A percentile compares a stretch with the other conserved stretches of the same genome.
Evolutionary conservation across 2,888 invertebrate genomes (phyloP).

Genomic region (Lomographa bimaculata): DNA sequence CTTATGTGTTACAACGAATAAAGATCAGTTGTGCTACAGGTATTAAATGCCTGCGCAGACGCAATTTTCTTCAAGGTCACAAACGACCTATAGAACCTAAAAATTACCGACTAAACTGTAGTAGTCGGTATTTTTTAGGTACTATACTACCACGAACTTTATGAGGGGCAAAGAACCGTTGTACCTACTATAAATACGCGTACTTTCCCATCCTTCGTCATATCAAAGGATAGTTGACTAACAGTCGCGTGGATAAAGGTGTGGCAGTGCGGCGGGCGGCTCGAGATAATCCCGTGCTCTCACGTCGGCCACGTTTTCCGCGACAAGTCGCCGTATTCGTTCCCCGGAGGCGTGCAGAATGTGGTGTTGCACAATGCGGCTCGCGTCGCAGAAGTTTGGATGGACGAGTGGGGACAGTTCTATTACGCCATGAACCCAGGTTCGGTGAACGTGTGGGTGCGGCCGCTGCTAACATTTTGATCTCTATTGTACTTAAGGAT

Average conservation of each 20-base stretch:
- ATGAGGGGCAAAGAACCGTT: too few relatives aligned
- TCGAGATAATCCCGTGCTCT: slow-evolving; percentile 98
- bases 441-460: slow-evolving; percentile 75
- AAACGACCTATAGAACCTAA: too few relatives aligned
- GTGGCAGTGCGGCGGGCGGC: slow-evolving; percentile 98
- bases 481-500: too few relatives aligned
- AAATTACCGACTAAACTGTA: too few relatives aligned
- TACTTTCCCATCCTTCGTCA: too few relatives aligned
- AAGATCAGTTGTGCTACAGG: too few relatives aligned
- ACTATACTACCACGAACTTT: too few relatives aligned
- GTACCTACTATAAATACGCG: too few relatives aligned
- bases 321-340: slow-evolving; percentile 99
- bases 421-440: slow-evolving; percentile 99
- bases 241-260: slow-evolving; percentile 79
- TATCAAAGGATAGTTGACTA: background rate
- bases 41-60: too few relatives aligned
- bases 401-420: slow-evolving; percentile 99
- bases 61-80: too few relatives aligned
- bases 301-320: slow-evolving; percentile 99
- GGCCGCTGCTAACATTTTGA: slow-evolving; percentile 48
- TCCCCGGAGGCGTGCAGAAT: slow-evolving; percentile 99
- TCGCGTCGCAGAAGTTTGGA: slow-evolving; percentile 99
- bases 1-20: too few relatives aligned
- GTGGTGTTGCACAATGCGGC: slow-evolving; percentile 99
- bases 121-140: too few relatives aligned